Percentiles rank a stretch among this genome's conserved stretches.
phyloP scores from a whole-genome alignment of 2,113 vertebrate species.

The Indri indri region DNA sequence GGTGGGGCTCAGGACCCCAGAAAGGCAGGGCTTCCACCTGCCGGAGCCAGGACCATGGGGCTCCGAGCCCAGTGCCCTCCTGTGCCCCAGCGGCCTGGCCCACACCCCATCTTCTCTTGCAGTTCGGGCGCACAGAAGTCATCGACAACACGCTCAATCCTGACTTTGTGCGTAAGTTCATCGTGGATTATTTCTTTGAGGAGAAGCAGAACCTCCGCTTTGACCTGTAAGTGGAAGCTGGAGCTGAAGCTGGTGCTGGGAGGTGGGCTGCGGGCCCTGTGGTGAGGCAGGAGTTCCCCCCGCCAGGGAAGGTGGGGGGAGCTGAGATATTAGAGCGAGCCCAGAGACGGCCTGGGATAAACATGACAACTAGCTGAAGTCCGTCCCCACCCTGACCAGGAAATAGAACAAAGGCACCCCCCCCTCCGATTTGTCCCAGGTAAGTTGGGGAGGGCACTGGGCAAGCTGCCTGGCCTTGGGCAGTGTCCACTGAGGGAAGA shows the following conservation, averaged over 20 bases:
- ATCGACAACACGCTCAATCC: slow-evolving; percentile 97
- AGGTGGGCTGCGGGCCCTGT: neutral
- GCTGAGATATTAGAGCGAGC: neutral
- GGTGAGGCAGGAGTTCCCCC: neutral
- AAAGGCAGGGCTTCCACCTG: neutral
- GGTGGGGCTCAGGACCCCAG: neutral
- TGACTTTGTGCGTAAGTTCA: slow-evolving; percentile 95
- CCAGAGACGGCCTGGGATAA: neutral
- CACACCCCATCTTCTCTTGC: slow-evolving; percentile 35
- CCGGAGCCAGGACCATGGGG: accelerated
- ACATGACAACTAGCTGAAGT: neutral
- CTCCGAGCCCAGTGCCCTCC: neutral
- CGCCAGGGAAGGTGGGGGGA: neutral
- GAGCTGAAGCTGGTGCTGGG: neutral
- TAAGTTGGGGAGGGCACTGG: too few relatives aligned
- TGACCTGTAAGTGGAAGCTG: slow-evolving; percentile 91
- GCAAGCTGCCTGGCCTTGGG: neutral
- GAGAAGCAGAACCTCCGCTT: slow-evolving; percentile 97
- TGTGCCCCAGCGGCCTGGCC: neutral
- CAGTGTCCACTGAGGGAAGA: neutral
- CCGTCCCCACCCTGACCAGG: neutral
- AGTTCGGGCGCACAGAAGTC: slow-evolving; percentile 96
- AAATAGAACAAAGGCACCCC: neutral
- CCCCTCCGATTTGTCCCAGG: neutral
- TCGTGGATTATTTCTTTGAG: slow-evolving; percentile 96